Conservation (phyloP, 2,797 vertebrate genomes). For the Anabas testudineus region DNA sequence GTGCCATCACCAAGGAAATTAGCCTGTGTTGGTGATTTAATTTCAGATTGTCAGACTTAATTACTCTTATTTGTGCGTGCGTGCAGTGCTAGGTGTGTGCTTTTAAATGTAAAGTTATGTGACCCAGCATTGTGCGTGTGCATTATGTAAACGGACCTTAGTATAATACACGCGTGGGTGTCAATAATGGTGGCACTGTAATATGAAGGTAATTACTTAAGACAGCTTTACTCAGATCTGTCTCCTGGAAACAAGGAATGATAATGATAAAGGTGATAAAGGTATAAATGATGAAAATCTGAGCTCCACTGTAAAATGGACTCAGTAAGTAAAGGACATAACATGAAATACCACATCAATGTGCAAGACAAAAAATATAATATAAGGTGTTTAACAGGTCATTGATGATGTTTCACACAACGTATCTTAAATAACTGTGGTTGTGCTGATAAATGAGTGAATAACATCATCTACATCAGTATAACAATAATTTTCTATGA, state of each 20-base stretch:
- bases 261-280: too few species aligned
- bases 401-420: too few species aligned
- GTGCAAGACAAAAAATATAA: too few species aligned
- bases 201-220: slow-evolving; percentile 39
- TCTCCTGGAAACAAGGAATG: slow-evolving; percentile 57
- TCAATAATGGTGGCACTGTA: slow-evolving; percentile 12
- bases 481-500: too few species aligned
- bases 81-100: slow-evolving; percentile 1
- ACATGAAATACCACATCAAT: too few species aligned
- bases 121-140: slow-evolving; percentile 2
- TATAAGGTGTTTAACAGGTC: too few species aligned
- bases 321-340: too few species aligned
- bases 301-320: background rate
- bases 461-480: too few species aligned
- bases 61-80: slow-evolving; percentile 36
- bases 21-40: slow-evolving; percentile 73
- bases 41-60: slow-evolving; percentile 72
- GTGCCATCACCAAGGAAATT: slow-evolving; percentile 60
- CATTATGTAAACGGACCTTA: slow-evolving; percentile 15
- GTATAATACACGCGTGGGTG: slow-evolving; percentile 25
- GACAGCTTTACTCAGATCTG: slow-evolving; percentile 35
- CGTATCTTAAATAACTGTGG: too few species aligned
- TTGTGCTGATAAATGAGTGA: too few species aligned
- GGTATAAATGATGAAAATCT: background rate
- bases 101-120: background rate